Evolutionary conservation across 2,888 invertebrate species (phyloP), one percentile per base, ranked within the genome.

Genomic region (Diloba caeruleocephala): DNA sequence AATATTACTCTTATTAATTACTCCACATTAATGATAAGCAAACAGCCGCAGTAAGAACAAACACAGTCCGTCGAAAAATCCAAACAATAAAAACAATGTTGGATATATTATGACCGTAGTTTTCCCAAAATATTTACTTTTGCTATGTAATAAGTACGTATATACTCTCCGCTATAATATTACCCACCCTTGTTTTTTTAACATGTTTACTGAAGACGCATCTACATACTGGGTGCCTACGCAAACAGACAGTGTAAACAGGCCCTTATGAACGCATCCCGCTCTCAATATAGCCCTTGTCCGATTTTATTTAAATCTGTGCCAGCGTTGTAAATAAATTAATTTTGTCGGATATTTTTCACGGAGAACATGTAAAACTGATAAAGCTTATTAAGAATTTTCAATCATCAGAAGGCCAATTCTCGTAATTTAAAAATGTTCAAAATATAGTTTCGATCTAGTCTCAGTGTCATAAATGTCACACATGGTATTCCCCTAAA

Each of bases 111-210:
- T 49, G 23, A 10, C 29, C 71, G 70, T 73, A 73, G 71, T 73
- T 73, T 64, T 48, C 54, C 58, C 64, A 63, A 63, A 72, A 74
- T 85, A 82, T 85, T 85, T 86, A 80, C 76, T 66, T 68, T 74
- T 70, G 70, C 66, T 79, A 81, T 82, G 72, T 82, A 80, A 54
- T 71, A 70, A 74, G 64, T 72, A 68, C 50, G 64, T 72, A 68
- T 49, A 54, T 66, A 52, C 51, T 56, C 57, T 43, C 32, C 39
- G 58, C 56, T 63, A 68, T 85, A 80, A 84, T 85, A 83, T 83
- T 79, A 82, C 71, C 71, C 70, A 77, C 92, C 93, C 91, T 88
- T 92, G 91, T 92, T 93, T 93, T 92, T 93, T 92, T 88, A 92
- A 84, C 82, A 61, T 93, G 90, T 92, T 92, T 92, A 85, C 87